Evolutionary conservation across 2,888 invertebrate genomes (phyloP).

Genomic region (Mimas tiliae): DNA sequence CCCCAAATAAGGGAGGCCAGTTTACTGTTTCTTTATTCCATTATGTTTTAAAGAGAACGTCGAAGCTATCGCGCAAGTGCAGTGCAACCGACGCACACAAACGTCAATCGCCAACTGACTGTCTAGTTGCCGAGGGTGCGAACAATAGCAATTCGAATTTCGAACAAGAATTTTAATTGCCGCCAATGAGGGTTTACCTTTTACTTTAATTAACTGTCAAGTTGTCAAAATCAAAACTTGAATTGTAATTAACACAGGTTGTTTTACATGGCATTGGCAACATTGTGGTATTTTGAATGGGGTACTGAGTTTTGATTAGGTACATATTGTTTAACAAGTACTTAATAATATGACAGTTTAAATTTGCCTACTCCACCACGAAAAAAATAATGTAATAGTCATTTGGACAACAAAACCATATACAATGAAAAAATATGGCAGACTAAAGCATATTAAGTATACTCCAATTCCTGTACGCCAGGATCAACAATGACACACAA

Average conservation of each 20-base stretch:
- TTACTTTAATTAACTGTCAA: constrained; percentile 51
- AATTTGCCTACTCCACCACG: too few species aligned
- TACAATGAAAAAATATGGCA: too few species aligned
- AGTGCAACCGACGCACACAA: constrained; percentile 50
- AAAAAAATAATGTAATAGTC: too few species aligned
- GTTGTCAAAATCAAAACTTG: constrained; percentile 35
- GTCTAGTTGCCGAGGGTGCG: constrained; percentile 43
- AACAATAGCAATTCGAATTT: constrained; percentile 58
- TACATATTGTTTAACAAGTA: too few species aligned
- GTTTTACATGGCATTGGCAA: neutral
- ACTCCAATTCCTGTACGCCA: too few species aligned
- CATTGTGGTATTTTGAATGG: neutral
- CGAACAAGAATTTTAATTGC: constrained; percentile 53
- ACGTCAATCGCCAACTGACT: constrained; percentile 48
- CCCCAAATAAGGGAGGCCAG: constrained; percentile 72
- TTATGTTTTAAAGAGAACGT: constrained; percentile 82
- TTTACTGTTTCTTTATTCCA: constrained; percentile 84
- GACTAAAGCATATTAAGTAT: too few species aligned
- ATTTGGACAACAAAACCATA: too few species aligned
- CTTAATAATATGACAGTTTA: too few species aligned
- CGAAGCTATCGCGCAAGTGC: constrained; percentile 77
- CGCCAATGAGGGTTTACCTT: constrained; percentile 47
- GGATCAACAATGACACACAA: too few species aligned
- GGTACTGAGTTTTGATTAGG: neutral
- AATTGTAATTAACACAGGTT: constrained; percentile 26